Conservation (phyloP, 2,113 vertebrate genomes). For the Oncorhynchus keta region DNA sequence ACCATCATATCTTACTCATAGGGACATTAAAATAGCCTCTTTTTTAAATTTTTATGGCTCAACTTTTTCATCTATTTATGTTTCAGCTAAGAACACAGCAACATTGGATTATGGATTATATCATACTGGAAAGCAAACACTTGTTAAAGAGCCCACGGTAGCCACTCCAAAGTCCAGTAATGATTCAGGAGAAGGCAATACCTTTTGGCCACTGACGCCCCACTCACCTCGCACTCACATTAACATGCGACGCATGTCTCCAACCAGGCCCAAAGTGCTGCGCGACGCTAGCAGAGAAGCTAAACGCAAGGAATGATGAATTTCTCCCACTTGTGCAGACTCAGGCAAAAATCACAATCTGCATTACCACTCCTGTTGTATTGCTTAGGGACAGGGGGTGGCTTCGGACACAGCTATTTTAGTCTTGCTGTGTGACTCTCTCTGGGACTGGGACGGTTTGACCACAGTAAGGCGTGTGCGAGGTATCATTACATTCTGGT, state of each 20-base stretch:
- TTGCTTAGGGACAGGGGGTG: neutral
- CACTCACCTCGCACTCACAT: slow-evolving; percentile 6
- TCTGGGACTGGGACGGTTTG: neutral
- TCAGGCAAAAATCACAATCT: slow-evolving; percentile 4
- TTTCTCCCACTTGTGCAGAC: slow-evolving; percentile 20
- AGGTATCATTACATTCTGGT: neutral
- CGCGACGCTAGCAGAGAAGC: slow-evolving; percentile 34
- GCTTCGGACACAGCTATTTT: slow-evolving; percentile 29
- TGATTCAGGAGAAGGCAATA: slow-evolving; percentile 5
- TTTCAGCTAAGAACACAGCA: neutral
- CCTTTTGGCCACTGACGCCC: neutral
- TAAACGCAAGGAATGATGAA: slow-evolving; percentile 50
- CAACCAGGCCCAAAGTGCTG: slow-evolving; percentile 8
- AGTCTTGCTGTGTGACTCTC: slow-evolving; percentile 11
- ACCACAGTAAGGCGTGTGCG: slow-evolving; percentile 7
- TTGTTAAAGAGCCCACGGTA: neutral
- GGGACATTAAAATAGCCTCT: neutral
- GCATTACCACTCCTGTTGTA: neutral
- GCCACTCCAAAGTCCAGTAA: slow-evolving; percentile 10
- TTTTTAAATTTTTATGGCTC: too few relatives aligned
- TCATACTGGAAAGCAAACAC: neutral
- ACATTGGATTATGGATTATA: neutral
- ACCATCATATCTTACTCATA: neutral
- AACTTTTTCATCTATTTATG: too few relatives aligned
- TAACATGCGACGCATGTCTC: neutral